Evolutionary conservation across 64 coral and sea anemone genomes (phyloP).

Genomic region (Montipora foliosa): DNA sequence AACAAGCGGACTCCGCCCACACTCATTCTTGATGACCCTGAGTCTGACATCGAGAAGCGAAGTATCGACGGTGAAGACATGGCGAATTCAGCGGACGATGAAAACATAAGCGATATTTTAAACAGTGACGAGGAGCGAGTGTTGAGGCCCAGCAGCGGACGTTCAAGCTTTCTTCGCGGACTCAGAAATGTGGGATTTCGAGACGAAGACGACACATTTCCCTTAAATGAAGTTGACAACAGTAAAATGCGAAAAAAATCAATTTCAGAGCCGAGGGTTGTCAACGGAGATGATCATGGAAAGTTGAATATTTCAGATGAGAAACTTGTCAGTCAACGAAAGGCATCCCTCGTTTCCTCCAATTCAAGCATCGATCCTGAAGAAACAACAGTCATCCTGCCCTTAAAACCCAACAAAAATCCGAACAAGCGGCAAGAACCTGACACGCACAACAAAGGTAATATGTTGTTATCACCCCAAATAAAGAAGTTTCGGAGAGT

Average conservation of each 20-base stretch:
- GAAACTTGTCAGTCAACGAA: neutral
- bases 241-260: neutral
- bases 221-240: neutral
- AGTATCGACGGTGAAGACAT: conserved; percentile 54
- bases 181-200: neutral
- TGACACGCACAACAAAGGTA: neutral
- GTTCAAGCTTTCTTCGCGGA: neutral
- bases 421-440: neutral
- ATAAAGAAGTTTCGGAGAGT: neutral
- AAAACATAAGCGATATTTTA: conserved; percentile 79
- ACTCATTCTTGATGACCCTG: conserved; percentile 87
- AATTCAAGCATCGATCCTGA: conserved; percentile 1
- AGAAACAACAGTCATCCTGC: conserved; percentile 5
- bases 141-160: neutral
- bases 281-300: neutral
- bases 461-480: neutral
- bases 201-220: neutral
- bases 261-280: neutral
- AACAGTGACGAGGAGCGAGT: conserved; percentile 76
- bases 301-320: neutral
- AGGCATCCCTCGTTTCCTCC: conserved; percentile 4
- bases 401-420: neutral
- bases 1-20: conserved; percentile 72
- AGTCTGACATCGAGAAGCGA: conserved; percentile 45
- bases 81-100: conserved; percentile 60